phyloP scores from a whole-genome alignment of 2,797 vertebrate species.

The Danio choprae region DNA sequence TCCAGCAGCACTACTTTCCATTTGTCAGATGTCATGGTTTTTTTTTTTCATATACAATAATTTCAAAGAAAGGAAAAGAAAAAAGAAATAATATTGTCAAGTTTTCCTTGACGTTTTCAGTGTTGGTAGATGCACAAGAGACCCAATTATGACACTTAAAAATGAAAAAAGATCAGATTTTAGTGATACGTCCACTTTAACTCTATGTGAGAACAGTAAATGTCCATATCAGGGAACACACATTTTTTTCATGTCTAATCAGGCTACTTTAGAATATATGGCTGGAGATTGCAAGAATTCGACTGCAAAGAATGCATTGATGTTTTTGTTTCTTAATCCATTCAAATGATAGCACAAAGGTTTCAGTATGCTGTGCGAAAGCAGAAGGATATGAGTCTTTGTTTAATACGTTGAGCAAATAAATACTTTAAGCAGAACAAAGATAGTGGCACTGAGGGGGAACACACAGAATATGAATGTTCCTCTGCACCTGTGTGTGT shows the following conservation, averaged over 20 bases:
- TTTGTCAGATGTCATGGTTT: too few species aligned
- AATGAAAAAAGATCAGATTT: too few species aligned
- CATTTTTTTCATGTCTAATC: slow-evolving; percentile 1
- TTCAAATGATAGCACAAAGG: slow-evolving; percentile 13
- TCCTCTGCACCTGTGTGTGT: slow-evolving; percentile 20
- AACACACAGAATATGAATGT: slow-evolving; percentile 21
- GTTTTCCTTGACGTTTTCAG: too few species aligned
- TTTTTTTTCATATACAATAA: too few species aligned
- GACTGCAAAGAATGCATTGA: neutral
- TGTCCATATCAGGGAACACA: neutral
- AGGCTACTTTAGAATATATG: neutral
- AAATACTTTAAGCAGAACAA: slow-evolving; percentile 28
- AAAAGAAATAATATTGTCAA: too few species aligned
- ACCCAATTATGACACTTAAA: too few species aligned
- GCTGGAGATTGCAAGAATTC: neutral
- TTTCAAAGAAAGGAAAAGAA: too few species aligned
- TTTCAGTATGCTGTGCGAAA: neutral
- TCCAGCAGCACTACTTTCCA: too few species aligned
- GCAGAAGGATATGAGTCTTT: neutral
- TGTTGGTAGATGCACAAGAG: too few species aligned
- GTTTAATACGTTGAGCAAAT: slow-evolving; percentile 32
- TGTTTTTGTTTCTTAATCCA: slow-evolving; percentile 33
- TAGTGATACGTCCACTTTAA: neutral
- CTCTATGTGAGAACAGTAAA: neutral
- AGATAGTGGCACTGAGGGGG: slow-evolving; percentile 21